phyloP scores from a whole-genome alignment of 1,140 invertebrate species.

The Halesus radiatus region DNA sequence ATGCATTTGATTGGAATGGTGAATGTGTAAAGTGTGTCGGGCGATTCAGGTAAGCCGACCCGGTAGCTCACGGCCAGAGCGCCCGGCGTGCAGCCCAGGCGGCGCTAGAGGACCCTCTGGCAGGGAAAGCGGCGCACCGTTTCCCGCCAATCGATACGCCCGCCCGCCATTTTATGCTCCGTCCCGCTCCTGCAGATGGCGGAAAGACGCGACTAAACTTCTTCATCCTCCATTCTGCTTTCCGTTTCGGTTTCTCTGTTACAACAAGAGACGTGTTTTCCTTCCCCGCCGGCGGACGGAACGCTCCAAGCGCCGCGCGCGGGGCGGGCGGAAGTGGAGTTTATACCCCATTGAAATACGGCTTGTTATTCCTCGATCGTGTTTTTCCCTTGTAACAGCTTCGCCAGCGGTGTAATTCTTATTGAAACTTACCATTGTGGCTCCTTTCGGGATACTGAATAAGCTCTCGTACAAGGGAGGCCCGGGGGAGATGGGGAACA shows the following conservation, averaged over 20 bases:
- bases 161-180: slow-evolving; percentile 53
- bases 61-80: background rate
- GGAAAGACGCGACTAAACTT: slow-evolving; percentile 53
- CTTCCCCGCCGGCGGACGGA: slow-evolving; percentile 6
- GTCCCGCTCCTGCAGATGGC: slow-evolving; percentile 34
- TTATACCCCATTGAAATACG: slow-evolving; percentile 36
- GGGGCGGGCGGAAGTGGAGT: slow-evolving; percentile 35
- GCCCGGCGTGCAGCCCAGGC: background rate
- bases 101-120: background rate
- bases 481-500: slow-evolving; percentile 42
- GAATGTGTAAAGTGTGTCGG: no score
- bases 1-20: no score
- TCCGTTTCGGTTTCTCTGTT: slow-evolving; percentile 52
- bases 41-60: no score
- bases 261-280: slow-evolving; percentile 51
- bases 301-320: slow-evolving; percentile 33
- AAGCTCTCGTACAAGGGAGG: slow-evolving; percentile 47
- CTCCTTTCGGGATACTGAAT: slow-evolving; percentile 55
- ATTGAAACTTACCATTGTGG: slow-evolving; percentile 53
- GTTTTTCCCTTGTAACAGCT: slow-evolving; percentile 48
- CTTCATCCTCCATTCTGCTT: slow-evolving; percentile 52
- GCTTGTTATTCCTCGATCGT: slow-evolving; percentile 45
- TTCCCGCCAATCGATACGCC: slow-evolving; percentile 56
- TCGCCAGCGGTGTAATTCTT: slow-evolving; percentile 51
- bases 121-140: slow-evolving; percentile 37